Evolutionary conservation across 2,113 vertebrate genomes (phyloP), one percentile per base, ranked within the genome.

Genomic region (Nibea coibor): DNA sequence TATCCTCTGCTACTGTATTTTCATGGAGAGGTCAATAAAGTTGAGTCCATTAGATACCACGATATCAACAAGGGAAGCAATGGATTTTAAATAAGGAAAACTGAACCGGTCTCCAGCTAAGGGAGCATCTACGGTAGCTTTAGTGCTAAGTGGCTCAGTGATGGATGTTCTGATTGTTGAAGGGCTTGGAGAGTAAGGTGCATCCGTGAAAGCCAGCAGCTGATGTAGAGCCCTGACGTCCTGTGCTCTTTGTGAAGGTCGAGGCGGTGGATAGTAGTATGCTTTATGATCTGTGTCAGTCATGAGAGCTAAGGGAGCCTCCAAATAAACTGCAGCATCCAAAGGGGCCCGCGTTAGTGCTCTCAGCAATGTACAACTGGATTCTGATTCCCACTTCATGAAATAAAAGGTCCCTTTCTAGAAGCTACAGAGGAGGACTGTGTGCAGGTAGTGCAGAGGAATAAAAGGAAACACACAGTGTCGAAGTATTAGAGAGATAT

Each of bases 211-310:
- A 80, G 82, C 65, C 80, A 47, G 74, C 62, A 58, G 82, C 79
- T 89, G 83, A 89, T 85, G 70, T 16, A 45, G 62, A 72, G 69
- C 61, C 48, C 26, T n/a, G 43, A 47, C 14, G 8, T 61, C 69
- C 73, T 48, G 73, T 45, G 57, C 53, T 84, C 69, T 42, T 62
- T 67, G 31, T 88, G 86, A 90, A 93, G 89, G 85, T 90, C 80
- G 8, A 28, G 59, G 28, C 59, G 67, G 11, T 17, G 63, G 69
- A 61, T 22, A n/a, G 26, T 57, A 39, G 26, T 57, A 39, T 80
- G 78, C 39, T 86, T 92, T 84, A 90, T 88, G 84, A 87, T 81
- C 87, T 78, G 58, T 87, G 85, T 84, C 85, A 87, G 84, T 89
- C 85, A 78, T 19, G 63, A 80, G 77, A 75, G 74, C 57, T 67